These are phyloP conservation scores for Petaurus breviceps DNA, from an alignment of 2,113 vertebrate species.

Conservation along the genomic window DNA sequence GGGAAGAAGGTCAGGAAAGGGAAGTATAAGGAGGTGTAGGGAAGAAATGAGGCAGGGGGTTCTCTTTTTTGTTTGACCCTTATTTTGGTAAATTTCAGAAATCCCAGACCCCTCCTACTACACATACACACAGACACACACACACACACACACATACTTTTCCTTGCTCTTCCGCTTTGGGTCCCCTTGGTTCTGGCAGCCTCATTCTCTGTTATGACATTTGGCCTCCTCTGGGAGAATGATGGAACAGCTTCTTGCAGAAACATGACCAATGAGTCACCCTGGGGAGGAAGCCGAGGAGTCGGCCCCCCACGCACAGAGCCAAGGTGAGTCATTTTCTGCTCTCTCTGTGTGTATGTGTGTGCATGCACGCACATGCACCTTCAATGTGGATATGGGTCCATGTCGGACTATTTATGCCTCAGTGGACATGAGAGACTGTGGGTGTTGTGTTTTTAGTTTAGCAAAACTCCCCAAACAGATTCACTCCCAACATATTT, in stretches of 20 bases:
- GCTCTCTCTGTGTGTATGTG: neutral
- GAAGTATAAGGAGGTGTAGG: constrained; percentile 4
- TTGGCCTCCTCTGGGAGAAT: constrained; percentile 75
- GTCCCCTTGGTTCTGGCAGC: constrained; percentile 59
- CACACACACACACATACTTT: constrained; percentile 7
- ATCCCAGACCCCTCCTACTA: constrained; percentile 1
- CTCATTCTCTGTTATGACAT: constrained; percentile 67
- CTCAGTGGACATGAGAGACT: neutral
- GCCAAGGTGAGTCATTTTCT: constrained; percentile 59
- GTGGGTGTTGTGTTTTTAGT: fast-evolving
- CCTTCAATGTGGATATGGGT: constrained; percentile 5
- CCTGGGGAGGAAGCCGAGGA: constrained; percentile 71
- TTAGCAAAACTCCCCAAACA: neutral
- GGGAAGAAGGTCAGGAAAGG: constrained; percentile 34
- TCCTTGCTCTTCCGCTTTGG: constrained; percentile 33
- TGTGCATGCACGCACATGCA: neutral
- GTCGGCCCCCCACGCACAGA: constrained; percentile 18
- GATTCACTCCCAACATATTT: neutral
- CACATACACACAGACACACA: neutral
- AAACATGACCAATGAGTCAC: constrained; percentile 73
- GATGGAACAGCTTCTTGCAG: constrained; percentile 75
- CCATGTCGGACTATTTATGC: neutral
- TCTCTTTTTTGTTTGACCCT: constrained; percentile 23
- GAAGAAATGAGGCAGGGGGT: constrained; percentile 1
- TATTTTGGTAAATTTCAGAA: constrained; percentile 66